Evolutionary conservation across 2,113 vertebrate species (phyloP).

Genomic region (Pygoscelis antarcticus): DNA sequence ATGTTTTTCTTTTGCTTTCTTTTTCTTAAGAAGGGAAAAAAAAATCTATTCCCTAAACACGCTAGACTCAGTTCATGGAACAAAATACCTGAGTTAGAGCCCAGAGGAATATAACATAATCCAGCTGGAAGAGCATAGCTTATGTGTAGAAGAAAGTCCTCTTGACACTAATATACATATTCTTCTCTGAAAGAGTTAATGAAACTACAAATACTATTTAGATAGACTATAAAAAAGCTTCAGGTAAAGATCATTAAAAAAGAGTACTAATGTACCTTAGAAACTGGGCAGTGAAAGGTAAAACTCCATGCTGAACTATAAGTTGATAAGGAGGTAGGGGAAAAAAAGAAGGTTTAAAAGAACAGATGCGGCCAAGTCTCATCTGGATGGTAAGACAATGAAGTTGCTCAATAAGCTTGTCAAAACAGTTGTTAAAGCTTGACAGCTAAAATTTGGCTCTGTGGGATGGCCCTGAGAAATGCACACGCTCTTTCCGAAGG

Average conservation of each 20-base stretch:
- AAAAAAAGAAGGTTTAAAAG: background rate
- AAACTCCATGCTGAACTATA: background rate
- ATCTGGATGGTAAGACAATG: background rate
- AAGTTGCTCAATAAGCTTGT: background rate
- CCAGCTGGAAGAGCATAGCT: background rate
- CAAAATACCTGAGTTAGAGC: background rate
- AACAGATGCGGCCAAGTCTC: background rate
- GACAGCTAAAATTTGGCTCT: background rate
- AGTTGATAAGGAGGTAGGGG: background rate
- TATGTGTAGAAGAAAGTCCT: background rate
- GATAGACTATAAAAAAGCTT: background rate
- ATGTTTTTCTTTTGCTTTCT: conserved; percentile 53
- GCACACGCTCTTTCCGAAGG: background rate
- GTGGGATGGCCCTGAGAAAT: background rate
- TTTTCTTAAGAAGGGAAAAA: background rate
- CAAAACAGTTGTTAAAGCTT: background rate
- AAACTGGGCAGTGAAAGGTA: background rate
- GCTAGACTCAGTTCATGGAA: background rate
- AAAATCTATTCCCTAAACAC: conserved; percentile 15
- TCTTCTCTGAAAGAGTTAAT: background rate
- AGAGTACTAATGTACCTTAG: background rate
- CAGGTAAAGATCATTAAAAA: background rate
- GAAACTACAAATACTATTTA: background rate
- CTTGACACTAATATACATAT: background rate
- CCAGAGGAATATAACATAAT: background rate